Percentiles rank a stretch among this genome's conserved stretches.
These are phyloP conservation scores for Erebia palarica DNA, from an alignment of 2,888 invertebrate genomes.

Conservation along the genomic window DNA sequence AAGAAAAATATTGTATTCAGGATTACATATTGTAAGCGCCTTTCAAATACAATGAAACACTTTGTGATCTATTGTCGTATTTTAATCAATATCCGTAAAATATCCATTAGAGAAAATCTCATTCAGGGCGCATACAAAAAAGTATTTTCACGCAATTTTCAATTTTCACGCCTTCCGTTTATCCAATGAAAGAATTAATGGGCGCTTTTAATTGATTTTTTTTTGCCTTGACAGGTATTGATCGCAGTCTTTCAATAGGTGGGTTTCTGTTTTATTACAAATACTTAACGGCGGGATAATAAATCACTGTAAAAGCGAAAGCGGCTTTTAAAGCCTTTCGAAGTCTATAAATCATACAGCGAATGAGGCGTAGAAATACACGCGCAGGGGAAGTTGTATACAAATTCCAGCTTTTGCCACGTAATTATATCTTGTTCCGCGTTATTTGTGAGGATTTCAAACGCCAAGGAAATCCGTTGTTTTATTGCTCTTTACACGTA, in stretches of 20 bases:
- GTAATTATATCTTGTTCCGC: constrained; percentile 38
- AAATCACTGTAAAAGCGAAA: constrained; percentile 70
- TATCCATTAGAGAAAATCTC: constrained; percentile 63
- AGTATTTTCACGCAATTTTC: constrained; percentile 70
- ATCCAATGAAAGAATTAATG: constrained; percentile 67
- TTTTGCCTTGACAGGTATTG: constrained; percentile 74
- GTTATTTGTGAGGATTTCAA: constrained; percentile 33
- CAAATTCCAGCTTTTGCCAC: constrained; percentile 37
- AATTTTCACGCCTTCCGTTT: constrained; percentile 71
- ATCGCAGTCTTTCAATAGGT: constrained; percentile 70
- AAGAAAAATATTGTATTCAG: neutral
- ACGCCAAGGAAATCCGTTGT: constrained; percentile 34
- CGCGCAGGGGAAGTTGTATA: constrained; percentile 42
- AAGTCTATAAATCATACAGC: constrained; percentile 67
- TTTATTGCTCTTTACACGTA: constrained; percentile 19
- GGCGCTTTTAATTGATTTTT: constrained; percentile 72
- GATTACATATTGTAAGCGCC: neutral
- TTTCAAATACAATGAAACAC: constrained; percentile 16
- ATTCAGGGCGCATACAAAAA: constrained; percentile 59
- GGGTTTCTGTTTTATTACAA: constrained; percentile 67
- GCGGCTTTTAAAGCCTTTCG: constrained; percentile 66
- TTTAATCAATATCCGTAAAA: constrained; percentile 36
- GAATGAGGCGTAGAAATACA: constrained; percentile 56
- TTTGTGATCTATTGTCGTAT: constrained; percentile 34
- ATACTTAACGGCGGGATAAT: constrained; percentile 67